Evolutionary conservation across 2,797 vertebrate genomes (phyloP), one percentile per base, ranked within the genome.

Genomic region (Acrocephalus scirpaceus): DNA sequence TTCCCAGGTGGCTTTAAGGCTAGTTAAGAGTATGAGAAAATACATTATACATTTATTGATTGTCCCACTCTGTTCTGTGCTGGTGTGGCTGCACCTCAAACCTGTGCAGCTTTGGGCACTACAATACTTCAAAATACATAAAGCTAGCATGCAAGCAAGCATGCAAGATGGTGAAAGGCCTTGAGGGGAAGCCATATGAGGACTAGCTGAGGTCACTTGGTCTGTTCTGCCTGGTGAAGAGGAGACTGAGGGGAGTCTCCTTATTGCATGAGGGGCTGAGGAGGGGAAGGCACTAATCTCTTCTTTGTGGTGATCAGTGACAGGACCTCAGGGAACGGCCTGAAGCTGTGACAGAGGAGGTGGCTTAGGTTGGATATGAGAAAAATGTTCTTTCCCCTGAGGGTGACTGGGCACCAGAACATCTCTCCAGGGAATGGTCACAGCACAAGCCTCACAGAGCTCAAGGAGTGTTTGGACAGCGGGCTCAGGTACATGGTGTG

Each of bases 191-290:
- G 32, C 32, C 0, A 0, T 29, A 12, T 5, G 13, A 57, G 32
- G 3, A 62, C 11, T 5, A 11, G 36, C 14, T 64, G 50, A 70
- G 17, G 16, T 64, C 56, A 70, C 13, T 18, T n/a, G 27, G 7
- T 27, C 19, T 38, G 13, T 17, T 56, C 23, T 70, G 13, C 13
- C 19, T 15, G 27, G 32, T 9, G 6, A 57, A 25, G 48, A 50
- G 13, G 42, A 48, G 44, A 38, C 23, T 20, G 19, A 89, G 22
- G 2, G 5, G 2, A 69, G 30, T 5, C 22, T 54, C 16, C 22
- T 56, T 13, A 36, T 0, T 14, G 7, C 22, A 1, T 8, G 5
- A 29, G 5, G 7, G 16, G 7, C n/a, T n/a, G 9, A 44, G 16
- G 7, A 62, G 9, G 27, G 16, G 11, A 8, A 62, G 12, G 7